Percentiles rank a stretch among this genome's conserved stretches.
Evolutionary conservation across 2,888 invertebrate species (phyloP).

Genomic region (Xestia rhomboidea): DNA sequence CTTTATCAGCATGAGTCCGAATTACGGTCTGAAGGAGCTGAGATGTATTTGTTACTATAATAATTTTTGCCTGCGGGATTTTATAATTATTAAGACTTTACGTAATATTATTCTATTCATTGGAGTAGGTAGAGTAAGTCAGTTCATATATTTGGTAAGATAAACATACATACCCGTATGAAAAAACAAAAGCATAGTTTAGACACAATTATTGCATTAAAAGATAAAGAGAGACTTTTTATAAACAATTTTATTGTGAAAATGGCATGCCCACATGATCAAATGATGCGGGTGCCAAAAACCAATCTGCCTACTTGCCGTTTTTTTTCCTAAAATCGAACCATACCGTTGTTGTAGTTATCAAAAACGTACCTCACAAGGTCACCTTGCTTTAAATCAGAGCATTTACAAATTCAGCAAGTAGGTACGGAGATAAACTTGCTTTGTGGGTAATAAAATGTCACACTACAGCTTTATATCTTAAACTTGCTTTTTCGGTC

Average conservation of each 20-base stretch:
- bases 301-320: neutral
- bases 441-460: constrained; percentile 20
- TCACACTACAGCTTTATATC: constrained; percentile 19
- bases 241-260: no score
- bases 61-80: no score
- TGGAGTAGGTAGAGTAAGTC: no score
- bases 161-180: no score
- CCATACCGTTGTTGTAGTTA: neutral
- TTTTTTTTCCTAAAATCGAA: neutral
- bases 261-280: no score
- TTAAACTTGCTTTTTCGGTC: constrained; percentile 29
- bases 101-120: neutral
- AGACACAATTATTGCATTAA: no score
- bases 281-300: neutral
- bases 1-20: no score
- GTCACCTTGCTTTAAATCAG: constrained; percentile 36
- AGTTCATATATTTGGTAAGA: neutral
- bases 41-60: no score
- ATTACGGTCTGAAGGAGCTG: neutral
- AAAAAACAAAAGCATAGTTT: no score
- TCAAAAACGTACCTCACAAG: constrained; percentile 5
- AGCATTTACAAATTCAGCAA: constrained; percentile 39
- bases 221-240: no score
- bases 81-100: neutral
- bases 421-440: constrained; percentile 15